Conservation (phyloP, 2,113 vertebrate genomes). For the Hemicordylus capensis region DNA sequence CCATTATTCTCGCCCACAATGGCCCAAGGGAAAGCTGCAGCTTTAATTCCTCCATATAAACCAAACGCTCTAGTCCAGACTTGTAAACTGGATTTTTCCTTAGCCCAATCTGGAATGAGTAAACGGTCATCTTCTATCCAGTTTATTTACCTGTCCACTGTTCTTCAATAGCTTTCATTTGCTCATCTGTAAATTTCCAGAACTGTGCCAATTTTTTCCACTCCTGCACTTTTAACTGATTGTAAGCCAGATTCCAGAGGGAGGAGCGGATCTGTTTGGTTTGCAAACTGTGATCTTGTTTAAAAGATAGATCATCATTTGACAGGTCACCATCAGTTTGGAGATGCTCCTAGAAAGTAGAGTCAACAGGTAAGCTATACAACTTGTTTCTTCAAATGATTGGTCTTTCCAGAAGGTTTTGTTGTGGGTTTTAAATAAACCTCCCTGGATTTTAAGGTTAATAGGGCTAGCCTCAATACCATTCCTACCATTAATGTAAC, state of each 20-base stretch:
- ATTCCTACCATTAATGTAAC: too few relatives aligned
- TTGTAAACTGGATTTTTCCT: background rate
- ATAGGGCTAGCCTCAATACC: background rate
- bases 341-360: conserved; percentile 76
- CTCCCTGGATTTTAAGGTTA: background rate
- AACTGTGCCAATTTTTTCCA: conserved; percentile 86
- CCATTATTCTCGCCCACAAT: too few relatives aligned
- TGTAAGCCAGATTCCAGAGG: conserved; percentile 87
- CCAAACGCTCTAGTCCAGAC: background rate
- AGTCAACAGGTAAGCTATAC: background rate
- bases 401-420: background rate
- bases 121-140: background rate
- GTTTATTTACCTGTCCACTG: conserved; percentile 87
- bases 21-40: background rate
- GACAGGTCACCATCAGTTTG: conserved; percentile 60
- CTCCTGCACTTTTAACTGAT: conserved; percentile 78
- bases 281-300: conserved; percentile 85
- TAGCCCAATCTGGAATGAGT: background rate
- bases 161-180: conserved; percentile 85
- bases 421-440: background rate
- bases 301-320: conserved; percentile 82
- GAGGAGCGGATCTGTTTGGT: conserved; percentile 79
- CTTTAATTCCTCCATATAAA: background rate
- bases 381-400: background rate
- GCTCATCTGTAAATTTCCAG: conserved; percentile 84